Percentiles rank a stretch among this genome's conserved stretches.
Evolutionary conservation across 2,797 vertebrate species (phyloP).

Genomic region (Rhinella marina): DNA sequence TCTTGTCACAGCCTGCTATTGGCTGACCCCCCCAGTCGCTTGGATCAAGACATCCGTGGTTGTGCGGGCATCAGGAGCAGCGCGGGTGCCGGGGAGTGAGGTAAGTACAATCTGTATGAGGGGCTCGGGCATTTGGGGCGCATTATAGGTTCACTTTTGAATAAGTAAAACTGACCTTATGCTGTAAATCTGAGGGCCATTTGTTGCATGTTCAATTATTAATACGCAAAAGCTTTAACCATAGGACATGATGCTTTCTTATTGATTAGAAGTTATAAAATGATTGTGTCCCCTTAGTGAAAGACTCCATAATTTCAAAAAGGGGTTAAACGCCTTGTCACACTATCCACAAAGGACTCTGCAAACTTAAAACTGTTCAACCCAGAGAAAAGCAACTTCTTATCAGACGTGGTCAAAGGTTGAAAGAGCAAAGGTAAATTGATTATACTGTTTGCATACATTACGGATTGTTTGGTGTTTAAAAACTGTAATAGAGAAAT

Average conservation of each 20-base stretch:
- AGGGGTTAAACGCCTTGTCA: background rate
- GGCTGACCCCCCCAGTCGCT: no score
- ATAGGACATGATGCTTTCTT: background rate
- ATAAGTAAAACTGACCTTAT: background rate
- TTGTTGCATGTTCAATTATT: background rate
- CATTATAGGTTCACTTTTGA: no score
- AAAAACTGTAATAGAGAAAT: background rate
- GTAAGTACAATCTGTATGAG: no score
- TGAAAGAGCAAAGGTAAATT: slow-evolving; percentile 28
- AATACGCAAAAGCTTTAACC: background rate
- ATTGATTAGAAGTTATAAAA: background rate
- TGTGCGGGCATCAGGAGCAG: no score
- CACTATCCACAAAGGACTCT: background rate
- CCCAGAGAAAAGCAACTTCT: slow-evolving; percentile 32
- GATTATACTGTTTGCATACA: slow-evolving; percentile 30
- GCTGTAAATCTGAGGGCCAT: background rate
- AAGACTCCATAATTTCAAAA: background rate
- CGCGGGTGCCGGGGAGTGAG: no score
- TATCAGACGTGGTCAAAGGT: slow-evolving; percentile 46
- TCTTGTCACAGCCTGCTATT: no score
- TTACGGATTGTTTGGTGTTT: background rate
- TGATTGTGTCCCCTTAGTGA: background rate
- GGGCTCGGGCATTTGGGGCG: no score
- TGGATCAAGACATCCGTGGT: no score
- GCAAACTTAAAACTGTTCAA: background rate